Evolutionary conservation across 1,140 invertebrate species (phyloP).

Genomic region (Leptopilina boulardi): DNA sequence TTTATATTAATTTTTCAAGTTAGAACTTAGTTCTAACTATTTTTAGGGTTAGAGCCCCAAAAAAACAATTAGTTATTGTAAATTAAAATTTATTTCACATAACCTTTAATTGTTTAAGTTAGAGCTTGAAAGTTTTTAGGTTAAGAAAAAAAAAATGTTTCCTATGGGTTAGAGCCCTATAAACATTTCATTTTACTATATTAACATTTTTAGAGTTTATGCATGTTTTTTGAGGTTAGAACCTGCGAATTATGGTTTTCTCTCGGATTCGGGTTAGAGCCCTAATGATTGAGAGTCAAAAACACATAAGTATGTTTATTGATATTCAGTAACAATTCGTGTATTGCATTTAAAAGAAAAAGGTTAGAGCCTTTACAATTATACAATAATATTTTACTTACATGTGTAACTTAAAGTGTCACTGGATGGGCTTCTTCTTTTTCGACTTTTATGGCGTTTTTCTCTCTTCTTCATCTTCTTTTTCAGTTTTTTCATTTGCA

Average conservation of each 20-base stretch:
- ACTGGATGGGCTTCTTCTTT: background rate
- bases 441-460: background rate
- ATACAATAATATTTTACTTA: background rate
- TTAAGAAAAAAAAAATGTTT: no score
- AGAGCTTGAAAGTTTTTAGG: no score
- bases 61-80: no score
- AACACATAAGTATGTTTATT: background rate
- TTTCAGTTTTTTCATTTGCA: background rate
- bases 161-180: background rate
- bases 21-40: background rate
- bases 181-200: background rate
- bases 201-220: background rate
- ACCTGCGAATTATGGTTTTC: background rate
- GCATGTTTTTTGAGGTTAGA: background rate
- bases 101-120: background rate
- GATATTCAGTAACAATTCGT: background rate
- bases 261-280: background rate
- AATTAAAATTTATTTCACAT: no score
- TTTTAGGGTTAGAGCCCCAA: no score
- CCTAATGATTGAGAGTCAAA: background rate
- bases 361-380: background rate
- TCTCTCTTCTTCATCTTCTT: background rate
- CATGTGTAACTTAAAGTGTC: background rate
- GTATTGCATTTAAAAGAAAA: background rate
- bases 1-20: background rate